phyloP scores from a whole-genome alignment of 2,888 invertebrate species.

The Drosophila atripex region DNA sequence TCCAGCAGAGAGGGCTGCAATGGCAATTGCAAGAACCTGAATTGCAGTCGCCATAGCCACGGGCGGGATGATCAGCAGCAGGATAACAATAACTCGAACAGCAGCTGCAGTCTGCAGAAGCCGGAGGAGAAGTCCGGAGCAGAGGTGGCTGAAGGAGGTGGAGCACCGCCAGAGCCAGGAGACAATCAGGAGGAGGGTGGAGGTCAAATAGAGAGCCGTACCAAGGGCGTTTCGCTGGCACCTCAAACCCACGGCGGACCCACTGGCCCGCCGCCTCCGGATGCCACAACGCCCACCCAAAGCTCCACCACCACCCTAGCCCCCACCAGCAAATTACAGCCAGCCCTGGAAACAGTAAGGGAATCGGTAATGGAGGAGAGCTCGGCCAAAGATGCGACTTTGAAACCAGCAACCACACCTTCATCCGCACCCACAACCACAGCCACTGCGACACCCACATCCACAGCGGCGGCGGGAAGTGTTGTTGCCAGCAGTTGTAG shows the following conservation, averaged over 20 bases:
- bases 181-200: constrained; percentile 73
- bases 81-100: constrained; percentile 69
- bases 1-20: constrained; percentile 61
- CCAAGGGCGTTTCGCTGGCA: constrained; percentile 84
- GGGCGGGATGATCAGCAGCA: constrained; percentile 45
- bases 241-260: constrained; percentile 84
- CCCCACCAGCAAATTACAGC: constrained; percentile 27
- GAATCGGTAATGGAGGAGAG: constrained; percentile 47
- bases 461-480: constrained; percentile 55
- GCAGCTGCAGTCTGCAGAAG: constrained; percentile 55
- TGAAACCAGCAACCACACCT: constrained; percentile 24
- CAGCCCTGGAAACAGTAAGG: constrained; percentile 57
- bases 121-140: constrained; percentile 9
- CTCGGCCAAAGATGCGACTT: constrained; percentile 22
- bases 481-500: constrained; percentile 82
- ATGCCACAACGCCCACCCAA: not conserved
- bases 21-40: constrained; percentile 75
- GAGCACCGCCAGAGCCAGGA: constrained; percentile 28
- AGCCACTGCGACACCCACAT: constrained; percentile 11
- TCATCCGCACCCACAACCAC: constrained; percentile 21
- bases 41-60: constrained; percentile 67
- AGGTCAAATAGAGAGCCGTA: constrained; percentile 80
- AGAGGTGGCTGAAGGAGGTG: not conserved
- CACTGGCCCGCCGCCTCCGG: constrained; percentile 83
- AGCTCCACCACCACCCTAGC: not conserved